Evolutionary conservation across 2,888 invertebrate species (phyloP), one percentile per base, ranked within the genome.

Genomic region (Yponomeuta cagnagella): DNA sequence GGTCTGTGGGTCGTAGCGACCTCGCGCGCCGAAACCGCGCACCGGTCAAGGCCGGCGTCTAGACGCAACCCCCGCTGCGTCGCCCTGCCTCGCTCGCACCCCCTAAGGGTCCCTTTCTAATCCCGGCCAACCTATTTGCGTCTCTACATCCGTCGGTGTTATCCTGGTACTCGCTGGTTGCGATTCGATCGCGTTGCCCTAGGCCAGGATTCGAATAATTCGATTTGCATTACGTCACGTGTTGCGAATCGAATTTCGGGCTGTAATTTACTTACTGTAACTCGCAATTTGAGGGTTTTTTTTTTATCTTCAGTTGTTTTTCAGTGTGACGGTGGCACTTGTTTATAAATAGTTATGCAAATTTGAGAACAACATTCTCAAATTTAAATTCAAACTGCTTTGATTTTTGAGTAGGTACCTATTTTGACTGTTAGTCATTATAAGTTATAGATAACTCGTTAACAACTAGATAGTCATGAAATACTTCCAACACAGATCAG

Each of bases 21-120:
- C 87, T 86, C 87, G 86, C 76, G 88, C 88, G 87, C 90, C 90
- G 88, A 90, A 90, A 89, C 89, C 84, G 83, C 78, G 82, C 82
- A 86, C 79, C 88, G 90, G 90, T 90, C 90, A 90, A 90, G 91
- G 90, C 90, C 89, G 82, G 73, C 76, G 90, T 90, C 90, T 90
- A 90, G 90, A 90, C 90, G 81, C 84, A 80, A 80, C 85, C 81
- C 77, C 70, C 68, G n/a, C 70, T 33, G 31, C 52, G 31, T 65
- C 77, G 74, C 74, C 73, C 75, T 72, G 72, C 71, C 71, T 72
- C 76, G 77, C 76, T 74, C 75, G 75, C 72, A 75, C 75, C 75
- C 75, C 77, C 77, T 72, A 72, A 69, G 72, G 72, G 70, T 37
- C 52, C 15, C 15, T 58, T 4, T 63, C 73, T 71, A 71, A 74